Evolutionary conservation across 2,113 vertebrate genomes (phyloP).

Genomic region (Grammomys surdaster): DNA sequence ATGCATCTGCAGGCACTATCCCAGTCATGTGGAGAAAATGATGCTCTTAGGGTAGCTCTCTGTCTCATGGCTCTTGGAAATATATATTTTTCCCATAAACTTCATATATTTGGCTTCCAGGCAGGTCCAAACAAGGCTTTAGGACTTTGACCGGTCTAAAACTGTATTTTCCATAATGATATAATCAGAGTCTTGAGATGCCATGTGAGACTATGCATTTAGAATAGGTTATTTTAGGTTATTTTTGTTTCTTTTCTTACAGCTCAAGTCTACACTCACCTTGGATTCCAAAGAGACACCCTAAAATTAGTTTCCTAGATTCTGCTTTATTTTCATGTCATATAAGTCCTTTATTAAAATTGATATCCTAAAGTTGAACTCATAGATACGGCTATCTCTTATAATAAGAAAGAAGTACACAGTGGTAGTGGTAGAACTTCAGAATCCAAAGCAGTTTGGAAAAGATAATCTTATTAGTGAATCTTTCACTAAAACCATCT

Average conservation of each 20-base stretch:
- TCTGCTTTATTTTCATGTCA: background rate
- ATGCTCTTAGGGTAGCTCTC: constrained; percentile 1
- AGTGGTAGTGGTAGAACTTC: constrained; percentile 10
- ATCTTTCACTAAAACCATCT: background rate
- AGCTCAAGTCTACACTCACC: background rate
- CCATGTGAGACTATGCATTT: background rate
- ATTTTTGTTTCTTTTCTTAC: background rate
- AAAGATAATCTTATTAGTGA: background rate
- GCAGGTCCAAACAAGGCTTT: background rate
- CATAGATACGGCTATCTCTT: background rate
- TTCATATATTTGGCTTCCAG: background rate
- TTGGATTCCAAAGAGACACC: background rate
- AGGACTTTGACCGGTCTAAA: constrained; percentile 7
- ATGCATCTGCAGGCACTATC: background rate
- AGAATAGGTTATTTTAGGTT: background rate
- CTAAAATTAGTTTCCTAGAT: background rate
- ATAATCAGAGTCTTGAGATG: background rate
- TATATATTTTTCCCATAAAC: background rate
- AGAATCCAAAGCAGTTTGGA: background rate
- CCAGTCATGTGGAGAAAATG: background rate
- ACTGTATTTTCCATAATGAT: background rate
- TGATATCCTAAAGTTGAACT: background rate
- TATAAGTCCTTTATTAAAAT: background rate
- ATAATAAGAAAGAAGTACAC: background rate
- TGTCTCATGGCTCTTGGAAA: background rate